Conservation (phyloP, 53 echinoderm and acorn worm species). For the Holothuria leucospilota region DNA sequence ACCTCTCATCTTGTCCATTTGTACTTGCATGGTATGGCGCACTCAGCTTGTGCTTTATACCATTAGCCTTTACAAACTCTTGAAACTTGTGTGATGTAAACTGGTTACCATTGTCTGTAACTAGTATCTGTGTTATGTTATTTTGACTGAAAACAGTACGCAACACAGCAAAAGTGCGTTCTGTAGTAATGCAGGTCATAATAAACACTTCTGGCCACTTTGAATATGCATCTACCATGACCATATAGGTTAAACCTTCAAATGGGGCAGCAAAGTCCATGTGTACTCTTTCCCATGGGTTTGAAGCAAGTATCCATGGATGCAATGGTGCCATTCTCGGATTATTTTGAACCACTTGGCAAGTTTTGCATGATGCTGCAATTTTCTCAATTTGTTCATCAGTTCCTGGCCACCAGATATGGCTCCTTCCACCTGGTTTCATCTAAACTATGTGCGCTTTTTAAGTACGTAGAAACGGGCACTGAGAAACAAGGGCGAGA, state of each 20-base stretch:
- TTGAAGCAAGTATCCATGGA: slow-evolving; percentile 56
- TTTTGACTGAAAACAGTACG: slow-evolving; percentile 35
- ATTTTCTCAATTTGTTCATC: slow-evolving; percentile 54
- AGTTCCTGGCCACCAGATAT: slow-evolving; percentile 57
- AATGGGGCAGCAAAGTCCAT: slow-evolving; percentile 56
- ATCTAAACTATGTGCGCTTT: slow-evolving; percentile 56
- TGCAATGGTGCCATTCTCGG: slow-evolving; percentile 46
- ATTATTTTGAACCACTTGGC: no score
- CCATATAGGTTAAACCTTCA: no score
- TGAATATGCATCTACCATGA: slow-evolving; percentile 46
- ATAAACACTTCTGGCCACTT: slow-evolving; percentile 65
- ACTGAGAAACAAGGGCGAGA: no score
- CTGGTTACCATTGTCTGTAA: slow-evolving; percentile 55
- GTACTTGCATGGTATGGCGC: no score
- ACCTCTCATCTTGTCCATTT: no score
- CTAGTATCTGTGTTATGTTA: slow-evolving; percentile 43
- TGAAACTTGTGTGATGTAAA: slow-evolving; percentile 41
- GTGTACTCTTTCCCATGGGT: slow-evolving; percentile 47
- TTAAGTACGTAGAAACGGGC: no score
- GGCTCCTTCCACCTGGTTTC: slow-evolving; percentile 45
- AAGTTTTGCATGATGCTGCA: slow-evolving; percentile 16
- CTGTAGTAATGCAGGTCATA: slow-evolving; percentile 43
- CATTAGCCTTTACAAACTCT: no score
- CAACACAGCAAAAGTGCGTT: slow-evolving; percentile 50
- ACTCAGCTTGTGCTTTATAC: no score